These are phyloP conservation scores for Rhagologus leucostigma DNA, from an alignment of 2,113 vertebrate species.

Conservation along the genomic window DNA sequence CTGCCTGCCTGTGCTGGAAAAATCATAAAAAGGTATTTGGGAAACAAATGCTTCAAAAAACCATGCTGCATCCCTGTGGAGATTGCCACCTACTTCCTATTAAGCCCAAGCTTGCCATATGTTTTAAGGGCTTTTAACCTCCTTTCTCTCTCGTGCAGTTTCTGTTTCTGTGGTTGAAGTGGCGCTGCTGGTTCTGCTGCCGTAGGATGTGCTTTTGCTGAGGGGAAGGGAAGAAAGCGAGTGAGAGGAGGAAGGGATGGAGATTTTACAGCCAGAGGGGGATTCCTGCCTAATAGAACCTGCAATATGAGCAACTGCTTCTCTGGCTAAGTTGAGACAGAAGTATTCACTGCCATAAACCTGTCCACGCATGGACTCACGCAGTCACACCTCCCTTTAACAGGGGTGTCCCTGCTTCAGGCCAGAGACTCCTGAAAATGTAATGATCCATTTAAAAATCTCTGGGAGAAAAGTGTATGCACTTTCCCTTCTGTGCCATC, in stretches of 20 bases:
- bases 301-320: neutral
- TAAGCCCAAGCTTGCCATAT: constrained; percentile 3
- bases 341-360: neutral
- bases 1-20: neutral
- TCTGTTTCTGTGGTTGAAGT: neutral
- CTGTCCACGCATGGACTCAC: neutral
- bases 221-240: neutral
- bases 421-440: neutral
- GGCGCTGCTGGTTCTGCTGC: neutral
- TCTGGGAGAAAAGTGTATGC: fast-evolving
- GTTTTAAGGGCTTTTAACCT: constrained; percentile 44
- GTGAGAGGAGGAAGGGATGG: neutral
- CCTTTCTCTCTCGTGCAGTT: neutral
- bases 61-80: neutral
- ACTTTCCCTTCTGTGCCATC: neutral
- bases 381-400: neutral
- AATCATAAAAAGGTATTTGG: constrained; percentile 22
- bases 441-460: neutral
- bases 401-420: neutral
- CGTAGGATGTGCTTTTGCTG: neutral
- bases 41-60: constrained; percentile 27
- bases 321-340: neutral
- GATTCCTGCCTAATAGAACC: neutral
- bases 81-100: constrained; percentile 20
- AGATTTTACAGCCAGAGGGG: neutral